phyloP scores from a whole-genome alignment of 2,797 vertebrate species.

The Hippocampus kuda region DNA sequence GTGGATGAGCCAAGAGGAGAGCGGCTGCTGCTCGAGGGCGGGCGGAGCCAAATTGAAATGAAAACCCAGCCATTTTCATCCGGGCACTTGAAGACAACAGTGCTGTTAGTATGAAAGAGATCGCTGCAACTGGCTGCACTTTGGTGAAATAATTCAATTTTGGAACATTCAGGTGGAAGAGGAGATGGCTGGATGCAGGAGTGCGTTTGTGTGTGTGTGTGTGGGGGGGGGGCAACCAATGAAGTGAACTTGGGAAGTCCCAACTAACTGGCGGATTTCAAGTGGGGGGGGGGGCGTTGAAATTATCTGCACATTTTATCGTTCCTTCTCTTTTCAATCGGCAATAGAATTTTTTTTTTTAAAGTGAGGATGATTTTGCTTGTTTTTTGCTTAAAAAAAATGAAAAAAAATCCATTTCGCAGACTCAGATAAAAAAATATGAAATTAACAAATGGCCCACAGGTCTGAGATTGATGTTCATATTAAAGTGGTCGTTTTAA shows the following conservation, averaged over 20 bases:
- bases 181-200: neutral
- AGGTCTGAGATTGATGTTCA: too few species aligned
- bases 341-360: neutral
- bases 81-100: constrained; percentile 48
- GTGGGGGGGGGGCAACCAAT: neutral
- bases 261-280: neutral
- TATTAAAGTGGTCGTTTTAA: too few species aligned
- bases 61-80: constrained; percentile 46
- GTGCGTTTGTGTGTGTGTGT: neutral
- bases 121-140: neutral
- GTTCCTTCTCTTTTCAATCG: too few species aligned
- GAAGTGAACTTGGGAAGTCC: neutral
- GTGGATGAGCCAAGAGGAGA: constrained; percentile 59
- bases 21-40: constrained; percentile 21
- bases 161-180: neutral
- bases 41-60: constrained; percentile 36
- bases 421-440: too few species aligned
- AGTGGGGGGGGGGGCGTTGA: neutral
- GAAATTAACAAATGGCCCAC: too few species aligned
- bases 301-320: neutral
- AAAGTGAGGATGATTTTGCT: neutral
- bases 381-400: too few species aligned
- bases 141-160: constrained; percentile 3
- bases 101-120: constrained; percentile 2
- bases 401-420: too few species aligned